Evolutionary conservation across 1,140 invertebrate genomes (phyloP).

Genomic region (Lethrus apterus): DNA sequence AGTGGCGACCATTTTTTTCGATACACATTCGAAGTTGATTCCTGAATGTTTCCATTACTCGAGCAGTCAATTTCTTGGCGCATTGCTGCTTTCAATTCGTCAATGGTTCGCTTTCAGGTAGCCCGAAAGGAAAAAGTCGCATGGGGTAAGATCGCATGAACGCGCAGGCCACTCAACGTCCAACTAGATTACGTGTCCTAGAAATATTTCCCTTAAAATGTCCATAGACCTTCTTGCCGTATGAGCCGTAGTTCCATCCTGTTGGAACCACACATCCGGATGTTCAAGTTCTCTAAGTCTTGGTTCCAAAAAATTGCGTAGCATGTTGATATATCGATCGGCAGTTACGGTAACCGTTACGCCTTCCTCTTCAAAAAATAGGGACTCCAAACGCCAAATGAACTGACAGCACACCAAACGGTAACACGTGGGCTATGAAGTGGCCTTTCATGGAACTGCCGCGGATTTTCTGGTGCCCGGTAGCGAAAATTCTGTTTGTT

Average conservation of each 20-base stretch:
- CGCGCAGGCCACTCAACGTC: slow-evolving; percentile 11
- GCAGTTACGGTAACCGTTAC: slow-evolving; percentile 16
- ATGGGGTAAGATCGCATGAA: slow-evolving; percentile 17
- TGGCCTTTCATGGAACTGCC: slow-evolving; percentile 15
- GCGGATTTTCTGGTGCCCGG: slow-evolving; percentile 11
- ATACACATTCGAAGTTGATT: slow-evolving; percentile 1
- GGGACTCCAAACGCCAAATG: slow-evolving; percentile 14
- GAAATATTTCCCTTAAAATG: slow-evolving; percentile 21
- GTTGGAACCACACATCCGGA: slow-evolving; percentile 34
- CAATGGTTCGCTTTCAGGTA: slow-evolving; percentile 12
- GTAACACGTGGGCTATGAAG: slow-evolving; percentile 18
- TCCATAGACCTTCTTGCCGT: slow-evolving; percentile 18
- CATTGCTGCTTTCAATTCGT: no score
- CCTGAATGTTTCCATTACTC: background rate
- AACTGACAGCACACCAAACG: slow-evolving; percentile 16
- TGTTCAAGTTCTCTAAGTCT: no score
- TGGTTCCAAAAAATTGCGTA: no score
- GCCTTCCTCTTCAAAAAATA: slow-evolving; percentile 18
- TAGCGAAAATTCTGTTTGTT: slow-evolving; percentile 19
- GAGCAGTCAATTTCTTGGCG: background rate
- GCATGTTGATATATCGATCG: slow-evolving; percentile 18
- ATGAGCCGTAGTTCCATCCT: slow-evolving; percentile 41
- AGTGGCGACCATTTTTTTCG: background rate
- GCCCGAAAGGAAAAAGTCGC: slow-evolving; percentile 17
- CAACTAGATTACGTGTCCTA: slow-evolving; percentile 13